A percentile compares a stretch with the other conserved stretches of the same genome.
phyloP scores from a whole-genome alignment of 2,113 vertebrate genomes.

The Uria lomvia region DNA sequence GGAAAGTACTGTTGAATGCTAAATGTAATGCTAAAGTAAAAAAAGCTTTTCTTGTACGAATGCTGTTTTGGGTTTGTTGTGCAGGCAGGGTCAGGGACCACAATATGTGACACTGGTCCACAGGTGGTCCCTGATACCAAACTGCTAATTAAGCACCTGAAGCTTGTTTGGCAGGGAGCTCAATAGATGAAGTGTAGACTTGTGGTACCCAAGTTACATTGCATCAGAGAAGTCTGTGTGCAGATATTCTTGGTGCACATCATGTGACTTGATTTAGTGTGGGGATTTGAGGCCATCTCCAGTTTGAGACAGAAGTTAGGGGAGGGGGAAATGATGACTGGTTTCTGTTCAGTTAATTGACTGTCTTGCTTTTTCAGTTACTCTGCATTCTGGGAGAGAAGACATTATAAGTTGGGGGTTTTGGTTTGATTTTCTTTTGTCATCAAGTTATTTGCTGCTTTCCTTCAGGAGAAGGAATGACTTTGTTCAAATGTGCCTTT shows the following conservation, averaged over 20 bases:
- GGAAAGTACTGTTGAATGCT: not conserved
- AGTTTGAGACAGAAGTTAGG: not conserved
- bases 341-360: not conserved
- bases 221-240: not conserved
- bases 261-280: fast-evolving
- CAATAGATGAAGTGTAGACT: not conserved
- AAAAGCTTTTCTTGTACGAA: not conserved
- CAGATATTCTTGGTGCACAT: fast-evolving
- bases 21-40: not conserved
- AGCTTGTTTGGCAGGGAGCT: not conserved
- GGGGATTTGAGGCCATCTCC: not conserved
- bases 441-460: not conserved
- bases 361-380: not conserved
- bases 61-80: not conserved
- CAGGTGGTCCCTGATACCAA: not conserved
- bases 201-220: not conserved
- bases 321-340: not conserved
- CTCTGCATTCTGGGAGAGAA: not conserved
- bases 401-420: not conserved
- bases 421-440: not conserved
- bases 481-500: not conserved
- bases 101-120: not conserved
- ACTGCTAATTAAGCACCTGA: not conserved
- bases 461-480: not conserved
- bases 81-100: not conserved